Conservation (phyloP, 2,797 vertebrate genomes). For the Acanthiza pusilla region DNA sequence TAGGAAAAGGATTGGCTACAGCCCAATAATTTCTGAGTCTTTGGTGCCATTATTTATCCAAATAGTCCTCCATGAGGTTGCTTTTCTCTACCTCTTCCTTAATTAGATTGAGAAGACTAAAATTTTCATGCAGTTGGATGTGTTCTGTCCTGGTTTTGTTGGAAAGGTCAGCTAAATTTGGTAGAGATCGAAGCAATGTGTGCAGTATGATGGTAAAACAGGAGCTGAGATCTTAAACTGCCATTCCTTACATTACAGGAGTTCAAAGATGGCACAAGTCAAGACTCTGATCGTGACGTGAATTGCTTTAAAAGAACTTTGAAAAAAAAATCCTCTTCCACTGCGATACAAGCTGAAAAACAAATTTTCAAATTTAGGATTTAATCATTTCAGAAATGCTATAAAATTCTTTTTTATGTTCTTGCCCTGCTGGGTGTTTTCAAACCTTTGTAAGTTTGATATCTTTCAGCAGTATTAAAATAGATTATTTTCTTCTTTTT, state of each 20-base stretch:
- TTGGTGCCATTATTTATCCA: not conserved
- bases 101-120: not conserved
- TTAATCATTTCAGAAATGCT: not conserved
- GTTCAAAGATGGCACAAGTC: not conserved
- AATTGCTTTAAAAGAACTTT: not conserved
- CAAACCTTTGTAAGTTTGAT: not conserved
- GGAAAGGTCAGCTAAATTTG: conserved; percentile 1
- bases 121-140: not conserved
- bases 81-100: not conserved
- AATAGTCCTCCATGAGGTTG: not conserved
- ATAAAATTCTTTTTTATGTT: not conserved
- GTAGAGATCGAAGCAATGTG: not conserved
- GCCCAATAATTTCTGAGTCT: not conserved
- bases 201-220: not conserved
- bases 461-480: not conserved
- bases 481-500: fast-evolving
- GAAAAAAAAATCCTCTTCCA: not conserved
- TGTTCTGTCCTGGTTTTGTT: not conserved
- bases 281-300: not conserved
- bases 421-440: not conserved
- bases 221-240: not conserved
- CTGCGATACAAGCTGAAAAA: not conserved
- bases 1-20: not conserved
- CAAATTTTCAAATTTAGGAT: not conserved
- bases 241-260: not conserved